Evolutionary conservation across 2,888 invertebrate genomes (phyloP).

Genomic region (Plutella xylostella): DNA sequence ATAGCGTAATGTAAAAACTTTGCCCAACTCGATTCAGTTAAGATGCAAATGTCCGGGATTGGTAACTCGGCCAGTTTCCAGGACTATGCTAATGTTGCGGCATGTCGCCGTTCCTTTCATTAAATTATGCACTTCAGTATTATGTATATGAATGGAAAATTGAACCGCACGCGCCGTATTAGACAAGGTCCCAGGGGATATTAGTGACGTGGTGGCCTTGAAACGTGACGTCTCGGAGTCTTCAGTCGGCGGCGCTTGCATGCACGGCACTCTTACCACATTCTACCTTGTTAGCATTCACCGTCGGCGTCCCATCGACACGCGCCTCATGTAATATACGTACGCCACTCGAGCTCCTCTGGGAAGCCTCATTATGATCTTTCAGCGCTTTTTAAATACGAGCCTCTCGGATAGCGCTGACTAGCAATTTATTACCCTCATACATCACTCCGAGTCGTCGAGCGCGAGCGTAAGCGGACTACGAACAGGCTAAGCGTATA

Average conservation of each 20-base stretch:
- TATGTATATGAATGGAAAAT: not conserved
- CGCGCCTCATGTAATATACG: conserved; percentile 41
- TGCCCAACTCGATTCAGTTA: conserved; percentile 33
- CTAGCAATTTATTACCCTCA: conserved; percentile 32
- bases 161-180: too few relatives aligned
- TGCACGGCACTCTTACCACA: not conserved
- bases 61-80: conserved; percentile 20
- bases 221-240: not conserved
- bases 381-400: conserved; percentile 43
- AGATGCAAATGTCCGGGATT: conserved; percentile 42
- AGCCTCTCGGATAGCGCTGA: conserved; percentile 26
- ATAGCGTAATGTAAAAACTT: conserved; percentile 49
- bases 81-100: conserved; percentile 3
- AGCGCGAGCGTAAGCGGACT: not conserved
- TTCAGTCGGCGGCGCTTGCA: not conserved
- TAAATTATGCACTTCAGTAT: not conserved
- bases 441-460: conserved; percentile 18
- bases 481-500: not conserved
- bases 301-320: conserved; percentile 27
- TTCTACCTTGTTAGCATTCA: conserved; percentile 28
- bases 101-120: not conserved
- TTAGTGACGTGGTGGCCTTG: not conserved
- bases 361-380: conserved; percentile 37
- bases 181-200: not conserved
- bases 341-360: conserved; percentile 27